Percentiles rank a stretch among this genome's conserved stretches.
Conservation (phyloP, 2,113 vertebrate species). For the Eulemur rufifrons region DNA sequence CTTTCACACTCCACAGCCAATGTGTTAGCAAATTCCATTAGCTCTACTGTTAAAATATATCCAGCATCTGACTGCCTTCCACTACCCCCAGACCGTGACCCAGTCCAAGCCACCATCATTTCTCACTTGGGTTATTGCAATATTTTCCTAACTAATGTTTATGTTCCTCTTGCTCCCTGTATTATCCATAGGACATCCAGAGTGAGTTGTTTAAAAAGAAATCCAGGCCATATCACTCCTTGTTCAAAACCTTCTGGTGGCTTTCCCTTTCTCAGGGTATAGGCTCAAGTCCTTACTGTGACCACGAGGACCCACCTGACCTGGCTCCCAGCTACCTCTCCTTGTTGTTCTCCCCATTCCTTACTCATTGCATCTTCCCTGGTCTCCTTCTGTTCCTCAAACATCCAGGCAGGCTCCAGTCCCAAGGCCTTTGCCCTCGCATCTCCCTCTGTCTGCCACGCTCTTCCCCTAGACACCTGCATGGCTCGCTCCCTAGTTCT, state of each 20-base stretch:
- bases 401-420: background rate
- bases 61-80: background rate
- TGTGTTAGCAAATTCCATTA: background rate
- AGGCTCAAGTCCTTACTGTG: background rate
- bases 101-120: background rate
- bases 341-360: background rate
- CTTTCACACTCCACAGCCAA: background rate
- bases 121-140: background rate
- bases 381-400: background rate
- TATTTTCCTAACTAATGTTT: background rate
- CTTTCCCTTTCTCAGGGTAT: background rate
- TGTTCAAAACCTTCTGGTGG: background rate
- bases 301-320: background rate
- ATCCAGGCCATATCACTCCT: background rate
- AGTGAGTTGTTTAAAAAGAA: background rate
- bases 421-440: background rate
- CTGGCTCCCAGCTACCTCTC: background rate
- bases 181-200: background rate
- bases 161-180: background rate
- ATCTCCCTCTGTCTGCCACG: background rate
- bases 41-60: background rate
- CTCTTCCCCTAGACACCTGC: background rate
- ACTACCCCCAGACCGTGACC: background rate
- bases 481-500: background rate
- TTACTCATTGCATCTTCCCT: background rate